Evolutionary conservation across 2,888 invertebrate genomes (phyloP).

Genomic region (Phaonia tiefii): DNA sequence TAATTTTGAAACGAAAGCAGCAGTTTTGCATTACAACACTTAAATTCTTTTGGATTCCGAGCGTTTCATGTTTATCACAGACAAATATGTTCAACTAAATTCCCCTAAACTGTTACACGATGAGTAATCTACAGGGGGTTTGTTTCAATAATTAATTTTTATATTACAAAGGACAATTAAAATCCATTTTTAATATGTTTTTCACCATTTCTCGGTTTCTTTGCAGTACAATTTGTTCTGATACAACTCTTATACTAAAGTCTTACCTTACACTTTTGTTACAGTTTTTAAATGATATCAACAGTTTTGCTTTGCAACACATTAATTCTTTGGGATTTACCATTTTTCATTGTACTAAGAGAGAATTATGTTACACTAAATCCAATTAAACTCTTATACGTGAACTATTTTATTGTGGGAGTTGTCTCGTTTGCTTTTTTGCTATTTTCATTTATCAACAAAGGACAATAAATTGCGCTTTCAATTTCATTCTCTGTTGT

Average conservation of each 20-base stretch:
- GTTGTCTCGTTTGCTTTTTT: not conserved
- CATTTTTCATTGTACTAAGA: conserved; percentile 6
- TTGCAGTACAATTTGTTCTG: no score
- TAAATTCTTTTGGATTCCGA: no score
- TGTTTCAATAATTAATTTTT: no score
- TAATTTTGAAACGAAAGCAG: no score
- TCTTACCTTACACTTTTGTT: not conserved
- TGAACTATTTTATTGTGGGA: not conserved
- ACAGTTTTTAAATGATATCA: conserved; percentile 10
- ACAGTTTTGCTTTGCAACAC: conserved; percentile 31
- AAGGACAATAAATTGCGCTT: conserved; percentile 72
- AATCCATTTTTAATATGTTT: no score
- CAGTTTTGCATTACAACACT: no score
- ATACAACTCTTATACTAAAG: not conserved
- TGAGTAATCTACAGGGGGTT: no score
- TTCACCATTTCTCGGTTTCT: no score
- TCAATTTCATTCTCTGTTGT: conserved; percentile 71
- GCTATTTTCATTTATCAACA: conserved; percentile 41
- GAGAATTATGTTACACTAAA: not conserved
- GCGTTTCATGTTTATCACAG: no score
- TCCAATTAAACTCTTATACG: not conserved
- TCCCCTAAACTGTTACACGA: no score
- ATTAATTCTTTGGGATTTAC: not conserved
- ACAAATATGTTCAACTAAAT: no score
- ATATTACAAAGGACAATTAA: no score